Evolutionary conservation across 2,797 vertebrate genomes (phyloP).

Genomic region (Hafferia zeledoni): DNA sequence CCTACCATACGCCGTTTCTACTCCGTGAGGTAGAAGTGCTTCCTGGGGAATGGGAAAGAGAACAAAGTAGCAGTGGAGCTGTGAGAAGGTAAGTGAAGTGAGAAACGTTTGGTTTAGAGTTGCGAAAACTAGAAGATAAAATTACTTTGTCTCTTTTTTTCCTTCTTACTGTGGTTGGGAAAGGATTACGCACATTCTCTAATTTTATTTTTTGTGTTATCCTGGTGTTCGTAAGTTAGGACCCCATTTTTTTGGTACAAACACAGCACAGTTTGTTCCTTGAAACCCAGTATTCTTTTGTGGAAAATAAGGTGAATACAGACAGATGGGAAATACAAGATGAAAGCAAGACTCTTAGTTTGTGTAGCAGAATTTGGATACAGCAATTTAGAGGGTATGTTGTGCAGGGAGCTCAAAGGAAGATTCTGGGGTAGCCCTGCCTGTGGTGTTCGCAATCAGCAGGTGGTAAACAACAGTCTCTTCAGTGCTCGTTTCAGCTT

Average conservation of each 20-base stretch:
- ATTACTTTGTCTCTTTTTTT: not conserved
- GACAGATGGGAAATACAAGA: not conserved
- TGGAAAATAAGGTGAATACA: not conserved
- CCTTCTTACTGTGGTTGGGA: fast-evolving
- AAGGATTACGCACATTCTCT: not conserved
- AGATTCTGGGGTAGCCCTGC: not conserved
- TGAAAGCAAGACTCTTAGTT: not conserved
- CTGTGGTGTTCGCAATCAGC: not conserved
- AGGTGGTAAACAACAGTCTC: fast-evolving
- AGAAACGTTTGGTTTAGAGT: not conserved
- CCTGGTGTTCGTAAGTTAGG: not conserved
- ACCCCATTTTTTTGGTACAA: not conserved
- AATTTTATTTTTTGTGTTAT: not conserved
- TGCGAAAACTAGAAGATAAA: not conserved
- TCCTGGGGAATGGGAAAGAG: not conserved
- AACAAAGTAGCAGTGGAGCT: not conserved
- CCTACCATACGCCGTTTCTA: not conserved
- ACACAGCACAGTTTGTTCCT: not conserved
- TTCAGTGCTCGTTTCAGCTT: not conserved
- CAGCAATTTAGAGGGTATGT: not conserved
- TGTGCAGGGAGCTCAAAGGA: not conserved
- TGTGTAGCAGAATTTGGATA: not conserved
- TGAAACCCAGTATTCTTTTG: not conserved
- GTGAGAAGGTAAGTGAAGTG: not conserved
- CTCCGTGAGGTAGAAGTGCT: not conserved